Base-by-base conservation (phyloP, 2,113 vertebrate genomes). In the Chionomys nivalis region DNA sequence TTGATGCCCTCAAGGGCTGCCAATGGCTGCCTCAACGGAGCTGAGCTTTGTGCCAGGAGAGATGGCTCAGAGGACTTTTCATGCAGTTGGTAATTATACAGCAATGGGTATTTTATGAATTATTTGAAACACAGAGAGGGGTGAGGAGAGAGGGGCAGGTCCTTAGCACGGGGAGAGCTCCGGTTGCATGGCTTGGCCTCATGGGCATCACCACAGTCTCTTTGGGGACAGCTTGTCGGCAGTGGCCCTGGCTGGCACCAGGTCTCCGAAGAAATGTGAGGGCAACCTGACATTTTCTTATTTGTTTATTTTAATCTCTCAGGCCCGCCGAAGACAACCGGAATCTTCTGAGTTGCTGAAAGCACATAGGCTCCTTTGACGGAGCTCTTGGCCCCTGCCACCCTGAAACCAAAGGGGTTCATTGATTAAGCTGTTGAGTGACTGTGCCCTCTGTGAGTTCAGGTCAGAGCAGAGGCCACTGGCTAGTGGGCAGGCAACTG, bases 241-340 rank as follows among this genome's bases (percentile, higher is more conserved):
- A 65, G 66, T 96, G 94, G 96, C 44, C 82, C 83, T 72, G 89
- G 49, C 78, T 97, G 96, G 98, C 97, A 95, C 86, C 21, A 55
- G 39, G 89, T 75, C 65, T 65, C 78, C 95, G 96, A 97, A 98
- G 89, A 96, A 97, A 97, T 95, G 96, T 92, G 89, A 97, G 87
- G 97, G 94, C 73, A 91, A 97, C 52, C 92, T 97, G 96, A 96
- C 94, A 97, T 97, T 97, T 97, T 97, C 95, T 90, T 97, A 98
- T 97, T 98, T 97, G 97, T 98, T 97, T 98, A 97, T 98, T 97
- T 98, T 98, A 94, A 95, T 89, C 91, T 97, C 93, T 72, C 89
- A 94, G 97, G 94, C 82, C 89, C 95, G 96, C 87, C 95, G 96
- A 96, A 97, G 96, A 98, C 98, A 98, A 98, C 96, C 97, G 94